Base-by-base conservation (phyloP, 2,888 invertebrate species). In the Ceratothoa steindachneri region DNA sequence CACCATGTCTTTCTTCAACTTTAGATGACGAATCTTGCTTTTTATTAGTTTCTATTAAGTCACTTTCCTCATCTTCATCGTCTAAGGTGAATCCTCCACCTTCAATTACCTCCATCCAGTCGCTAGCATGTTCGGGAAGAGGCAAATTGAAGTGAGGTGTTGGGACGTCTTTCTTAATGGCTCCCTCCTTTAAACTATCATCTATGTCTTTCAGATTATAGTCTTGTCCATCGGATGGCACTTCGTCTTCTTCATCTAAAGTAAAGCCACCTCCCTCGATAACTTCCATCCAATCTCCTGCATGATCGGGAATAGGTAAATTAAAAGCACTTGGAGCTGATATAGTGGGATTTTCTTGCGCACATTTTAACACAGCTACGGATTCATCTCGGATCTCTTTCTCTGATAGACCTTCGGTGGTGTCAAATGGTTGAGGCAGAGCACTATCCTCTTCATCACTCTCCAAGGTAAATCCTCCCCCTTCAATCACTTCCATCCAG, bases 31-130 rank as follows among this genome's bases (percentile, higher is more conserved):
- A n/a, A n/a, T n/a, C n/a, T n/a, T n/a, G n/a, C n/a, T n/a, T n/a
- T n/a, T n/a, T n/a, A n/a, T n/a, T n/a, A n/a, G n/a, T n/a, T n/a
- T n/a, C n/a, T n/a, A n/a, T n/a, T n/a, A n/a, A n/a, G n/a, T n/a
- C n/a, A n/a, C n/a, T n/a, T n/a, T 67, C 67, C 2, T 70, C 71
- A 12, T 74, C 74, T 69, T 77, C 74, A 19, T 74, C 74, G n/a
- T 77, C 74, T 12, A 77, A 66, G 52, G 77, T 30, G 29, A 74
- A 74, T 30, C 74, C 72, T 24, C 77, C 74, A 30, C 70, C 67
- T 51, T 74, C 67, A 19, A 77, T 69, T 66, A 77, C 30, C 51
- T 77, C 77, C 72, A 77, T 77, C 77, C 77, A 74, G 30, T 74
- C 74, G 51, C 71, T 67, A 24, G 74, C 72, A 53, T 77, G 77